Base-by-base conservation (phyloP, 2,888 invertebrate genomes). In the Scaptomyza parva region DNA sequence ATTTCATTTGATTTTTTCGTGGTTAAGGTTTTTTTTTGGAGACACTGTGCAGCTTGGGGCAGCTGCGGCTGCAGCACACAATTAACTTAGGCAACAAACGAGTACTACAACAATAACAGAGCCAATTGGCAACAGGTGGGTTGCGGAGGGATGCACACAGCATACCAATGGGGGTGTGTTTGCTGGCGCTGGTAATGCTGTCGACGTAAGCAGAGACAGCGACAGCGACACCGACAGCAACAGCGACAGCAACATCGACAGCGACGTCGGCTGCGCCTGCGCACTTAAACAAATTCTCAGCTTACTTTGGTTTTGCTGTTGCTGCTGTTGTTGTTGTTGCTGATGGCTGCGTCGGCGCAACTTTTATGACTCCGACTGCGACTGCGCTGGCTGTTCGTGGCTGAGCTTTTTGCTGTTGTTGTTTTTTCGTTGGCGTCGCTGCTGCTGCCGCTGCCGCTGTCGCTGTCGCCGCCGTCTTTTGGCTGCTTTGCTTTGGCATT, bases 1-100 rank as follows among this genome's bases (percentile, higher is more conserved):
- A n/a, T n/a, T n/a, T n/a, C n/a, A n/a, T n/a, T n/a, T n/a, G n/a
- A n/a, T n/a, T n/a, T n/a, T n/a, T n/a, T n/a, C n/a, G n/a, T n/a
- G n/a, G n/a, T n/a, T n/a, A n/a, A n/a, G n/a, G n/a, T n/a, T 22
- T 47, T 6, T n/a, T 9, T 9, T 2, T 63, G 50, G 55, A 7
- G 33, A 45, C 70, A 81, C 80, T 83, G 80, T 81, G 73, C 65
- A 26, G 18, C 55, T 47, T 54, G 54, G 33, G 52, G 62, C 70
- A 71, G 69, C 66, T 76, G 72, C 48, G 77, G 82, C 85, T 65
- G 71, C 72, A 62, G 72, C 73, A 86, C 70, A 81, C 76, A 81
- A 81, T 81, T 86, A 81, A 86, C 80, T 79, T 86, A 70, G 80
- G 77, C 86, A 86, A 79, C 80, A 83, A 81, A 83, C 86, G 55